Percentiles rank a stretch among this genome's conserved stretches.
Conservation (phyloP, 2,113 vertebrate genomes). For the Struthio camelus region DNA sequence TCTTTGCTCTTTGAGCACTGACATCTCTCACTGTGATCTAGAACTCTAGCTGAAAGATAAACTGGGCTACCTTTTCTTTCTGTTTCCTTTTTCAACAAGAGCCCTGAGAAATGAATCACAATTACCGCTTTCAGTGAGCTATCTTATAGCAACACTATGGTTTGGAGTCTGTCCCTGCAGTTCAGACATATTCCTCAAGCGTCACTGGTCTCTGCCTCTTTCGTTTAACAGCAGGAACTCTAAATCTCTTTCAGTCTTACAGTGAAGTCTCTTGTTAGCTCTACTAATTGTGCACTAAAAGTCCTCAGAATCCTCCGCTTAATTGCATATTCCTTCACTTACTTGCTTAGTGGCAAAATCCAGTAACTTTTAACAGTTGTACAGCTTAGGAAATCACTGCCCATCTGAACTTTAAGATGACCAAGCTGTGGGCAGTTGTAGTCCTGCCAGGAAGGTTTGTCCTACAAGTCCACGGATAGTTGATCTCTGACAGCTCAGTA, state of each 20-base stretch:
- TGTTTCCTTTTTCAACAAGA: background rate
- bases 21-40: background rate
- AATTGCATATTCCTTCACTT: background rate
- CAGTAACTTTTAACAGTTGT: background rate
- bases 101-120: background rate
- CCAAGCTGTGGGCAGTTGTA: background rate
- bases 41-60: background rate
- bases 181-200: background rate
- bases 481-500: background rate
- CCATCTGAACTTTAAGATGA: background rate
- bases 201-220: background rate
- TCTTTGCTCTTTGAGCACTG: background rate
- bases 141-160: background rate
- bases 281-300: background rate
- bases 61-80: background rate
- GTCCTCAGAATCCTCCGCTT: background rate
- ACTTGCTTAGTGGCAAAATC: background rate
- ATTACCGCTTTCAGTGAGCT: background rate
- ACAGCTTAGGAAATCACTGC: background rate
- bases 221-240: background rate
- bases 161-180: background rate
- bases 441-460: background rate
- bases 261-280: background rate
- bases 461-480: background rate
- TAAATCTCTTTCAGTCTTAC: background rate